Base-by-base conservation (phyloP, 2,797 vertebrate genomes). In the Philypnodon macrostomus region DNA sequence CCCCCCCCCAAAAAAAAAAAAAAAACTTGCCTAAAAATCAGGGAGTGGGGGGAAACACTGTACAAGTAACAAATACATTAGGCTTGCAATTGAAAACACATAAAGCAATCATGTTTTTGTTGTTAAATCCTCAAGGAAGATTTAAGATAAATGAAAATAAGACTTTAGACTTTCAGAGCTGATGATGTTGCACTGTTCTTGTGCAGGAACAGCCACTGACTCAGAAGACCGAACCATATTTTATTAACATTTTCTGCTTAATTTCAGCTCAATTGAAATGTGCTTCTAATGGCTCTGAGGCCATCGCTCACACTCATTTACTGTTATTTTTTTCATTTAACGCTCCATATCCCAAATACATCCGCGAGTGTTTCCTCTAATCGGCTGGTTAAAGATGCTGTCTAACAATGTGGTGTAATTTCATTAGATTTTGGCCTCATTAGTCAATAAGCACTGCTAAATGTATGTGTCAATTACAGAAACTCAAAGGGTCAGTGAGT, bases 301-400 rank as follows among this genome's bases (percentile, higher is more conserved):
- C 75, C 83, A 84, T 83, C 71, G 80, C 78, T 85, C 69, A 71
- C 53, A 27, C 62, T 79, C 74, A 81, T 85, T 81, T 52, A 42
- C 16, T 54, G 63, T 80, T 87, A 83, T 86, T 73, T 83, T 85
- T 89, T 87, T 71, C 85, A 91, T 90, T 91, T 90, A 90, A 91
- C 85, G 89, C 81, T 16, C 86, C 87, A 90, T 89, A 81, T 85
- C 81, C 73, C 85, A 90, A 88, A 89, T 84, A 75, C 53, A 66
- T 73, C 66, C 63, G 70, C 61, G 73, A 77, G 69, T 69, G 73
- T 79, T 82, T 80, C 58, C 14, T 54, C 67, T 79, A 74, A 78
- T 81, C 75, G 69, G 55, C 67, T 57, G 73, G 58, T 75, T 41
- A 73, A 68, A 74, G 73, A 58, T 68, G 50, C 33, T 75, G 65